Conservation (phyloP, 2,888 invertebrate genomes). For the Allolobophora icterica region DNA sequence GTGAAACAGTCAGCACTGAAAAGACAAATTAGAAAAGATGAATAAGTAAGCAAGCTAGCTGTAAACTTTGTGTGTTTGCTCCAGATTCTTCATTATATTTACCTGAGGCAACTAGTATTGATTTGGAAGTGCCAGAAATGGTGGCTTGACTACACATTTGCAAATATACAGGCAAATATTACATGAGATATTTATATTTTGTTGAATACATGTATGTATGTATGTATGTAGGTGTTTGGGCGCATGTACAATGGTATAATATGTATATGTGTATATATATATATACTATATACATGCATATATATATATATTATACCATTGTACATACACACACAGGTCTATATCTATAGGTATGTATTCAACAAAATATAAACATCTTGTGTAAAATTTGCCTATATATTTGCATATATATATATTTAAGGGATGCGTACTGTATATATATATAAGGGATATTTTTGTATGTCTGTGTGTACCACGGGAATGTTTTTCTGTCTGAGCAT, state of each 20-base stretch:
- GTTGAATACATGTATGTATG: neutral
- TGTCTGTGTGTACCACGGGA: neutral
- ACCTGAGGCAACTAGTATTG: neutral
- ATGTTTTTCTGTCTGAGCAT: neutral
- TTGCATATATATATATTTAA: neutral
- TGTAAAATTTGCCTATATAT: neutral
- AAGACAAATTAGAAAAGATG: too few species aligned
- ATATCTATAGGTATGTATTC: too few species aligned
- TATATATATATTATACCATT: neutral
- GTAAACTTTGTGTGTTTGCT: neutral
- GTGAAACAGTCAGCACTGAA: too few species aligned
- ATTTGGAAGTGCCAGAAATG: neutral
- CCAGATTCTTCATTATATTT: neutral
- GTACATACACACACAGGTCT: too few species aligned
- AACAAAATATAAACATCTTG: too few species aligned
- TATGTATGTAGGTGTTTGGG: constrained; percentile 4
- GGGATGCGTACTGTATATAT: neutral
- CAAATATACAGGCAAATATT: neutral
- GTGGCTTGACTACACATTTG: neutral
- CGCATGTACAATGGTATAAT: neutral
- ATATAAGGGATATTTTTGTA: neutral
- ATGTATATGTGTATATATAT: constrained; percentile 19
- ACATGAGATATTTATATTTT: neutral
- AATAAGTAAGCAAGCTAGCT: constrained; percentile 9
- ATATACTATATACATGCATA: neutral